Base-by-base conservation (phyloP, 2,113 vertebrate genomes). In the Probosciger aterrimus region DNA sequence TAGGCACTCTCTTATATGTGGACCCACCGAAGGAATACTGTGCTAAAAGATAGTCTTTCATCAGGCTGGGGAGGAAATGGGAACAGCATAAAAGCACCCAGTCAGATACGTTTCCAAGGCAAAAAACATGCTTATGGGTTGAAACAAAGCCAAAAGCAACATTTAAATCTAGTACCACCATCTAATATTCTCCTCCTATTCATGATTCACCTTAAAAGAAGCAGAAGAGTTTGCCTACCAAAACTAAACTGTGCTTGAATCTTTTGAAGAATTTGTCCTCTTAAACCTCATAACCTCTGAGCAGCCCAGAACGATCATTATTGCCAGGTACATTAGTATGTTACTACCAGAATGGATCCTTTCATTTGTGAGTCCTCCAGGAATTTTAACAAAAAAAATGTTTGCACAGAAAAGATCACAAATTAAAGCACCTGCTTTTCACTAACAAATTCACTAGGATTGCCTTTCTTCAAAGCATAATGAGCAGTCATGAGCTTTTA, bases 401-500 rank as follows among this genome's bases (percentile, higher is more conserved):
- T 83, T 90, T 94, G 35, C 31, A 6, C 31, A 63, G 24, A 39
- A 83, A 86, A 78, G 46, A 94, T 60, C 39, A 65, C 17, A 88
- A 83, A 76, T 39, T 68, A 82, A 83, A 88, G 16, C 46, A 83
- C 73, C 35, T 81, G 43, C 60, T 94, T 95, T 90, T 84, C 55
- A 69, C 73, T 78, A 60, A 75, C 47, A 86, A 78, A 93, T 90
- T 96, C 76, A 75, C 80, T 49, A 49, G 25, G 35, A 95, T 64
- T n/a, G 8, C 75, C 82, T 93, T 47, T 67, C 68, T 88, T 88
- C 69, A 75, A 37, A 64, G 15, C 10, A 55, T 76, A 88, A 90
- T 59, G 20, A 88, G 47, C 52, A 96, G 68, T 75, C 65, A 86
- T 19, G 8, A 86, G 76, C 64, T 94, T 93, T 94, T 88, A 94